Percentiles rank a stretch among this genome's conserved stretches.
These are phyloP conservation scores for Catostomus latipinnis DNA, from an alignment of 2,797 vertebrate species.

Conservation along the genomic window DNA sequence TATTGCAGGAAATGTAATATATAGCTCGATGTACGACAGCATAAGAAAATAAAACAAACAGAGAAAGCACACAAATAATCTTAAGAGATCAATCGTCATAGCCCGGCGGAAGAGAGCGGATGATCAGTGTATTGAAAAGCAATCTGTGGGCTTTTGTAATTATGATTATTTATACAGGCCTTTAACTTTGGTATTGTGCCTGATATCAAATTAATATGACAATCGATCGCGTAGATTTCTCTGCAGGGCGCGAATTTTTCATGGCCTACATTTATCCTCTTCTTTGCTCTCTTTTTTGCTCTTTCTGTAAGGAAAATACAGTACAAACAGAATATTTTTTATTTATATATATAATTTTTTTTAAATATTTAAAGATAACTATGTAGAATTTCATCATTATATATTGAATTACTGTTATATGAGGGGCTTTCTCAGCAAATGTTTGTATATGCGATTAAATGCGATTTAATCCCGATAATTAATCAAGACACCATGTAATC, in stretches of 20 bases:
- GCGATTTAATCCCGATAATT: no score
- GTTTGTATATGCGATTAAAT: no score
- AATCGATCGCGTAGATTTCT: constrained; percentile 82
- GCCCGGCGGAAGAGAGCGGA: constrained; percentile 79
- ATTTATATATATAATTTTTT: no score
- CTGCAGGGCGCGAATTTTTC: constrained; percentile 78
- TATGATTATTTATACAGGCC: constrained; percentile 83
- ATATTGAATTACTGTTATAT: no score
- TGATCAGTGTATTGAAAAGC: constrained; percentile 82
- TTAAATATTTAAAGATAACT: no score
- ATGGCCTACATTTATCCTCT: constrained; percentile 59
- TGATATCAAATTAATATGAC: constrained; percentile 74
- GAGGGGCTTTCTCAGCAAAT: no score
- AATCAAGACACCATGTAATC: no score
- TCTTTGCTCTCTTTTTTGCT: constrained; percentile 55
- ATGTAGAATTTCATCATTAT: no score
- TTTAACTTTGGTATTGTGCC: constrained; percentile 69
- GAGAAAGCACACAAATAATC: constrained; percentile 58
- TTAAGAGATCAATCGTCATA: constrained; percentile 77
- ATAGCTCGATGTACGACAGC: constrained; percentile 53
- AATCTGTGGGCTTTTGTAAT: constrained; percentile 79
- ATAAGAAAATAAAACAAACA: constrained; percentile 58
- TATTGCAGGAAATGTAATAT: constrained; percentile 53
- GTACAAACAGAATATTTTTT: no score
- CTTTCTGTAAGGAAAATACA: constrained; percentile 36